These are phyloP conservation scores for Mercenaria mercenaria DNA, from an alignment of 1,140 invertebrate genomes.

Conservation along the genomic window DNA sequence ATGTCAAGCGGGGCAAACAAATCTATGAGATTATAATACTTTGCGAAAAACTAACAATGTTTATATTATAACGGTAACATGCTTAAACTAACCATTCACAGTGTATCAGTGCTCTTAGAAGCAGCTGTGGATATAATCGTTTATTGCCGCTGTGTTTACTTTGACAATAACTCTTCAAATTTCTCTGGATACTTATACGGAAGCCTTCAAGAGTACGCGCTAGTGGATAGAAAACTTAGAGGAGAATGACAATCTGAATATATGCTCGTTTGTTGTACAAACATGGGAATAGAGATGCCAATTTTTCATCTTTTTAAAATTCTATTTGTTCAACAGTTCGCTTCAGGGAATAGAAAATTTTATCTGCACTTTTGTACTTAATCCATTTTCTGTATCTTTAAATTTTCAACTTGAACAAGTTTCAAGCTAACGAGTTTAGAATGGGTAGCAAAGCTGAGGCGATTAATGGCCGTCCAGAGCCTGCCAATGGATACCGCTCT, in stretches of 20 bases:
- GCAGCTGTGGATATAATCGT: not conserved
- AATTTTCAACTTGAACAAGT: too few relatives aligned
- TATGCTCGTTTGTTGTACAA: not conserved
- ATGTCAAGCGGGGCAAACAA: not conserved
- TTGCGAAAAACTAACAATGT: not conserved
- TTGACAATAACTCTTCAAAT: not conserved
- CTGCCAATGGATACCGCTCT: slow-evolving; percentile 9
- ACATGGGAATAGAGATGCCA: too few relatives aligned
- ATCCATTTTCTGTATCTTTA: too few relatives aligned
- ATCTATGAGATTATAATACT: slow-evolving; percentile 18
- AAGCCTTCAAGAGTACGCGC: not conserved
- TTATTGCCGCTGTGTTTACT: not conserved
- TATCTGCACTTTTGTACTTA: too few relatives aligned
- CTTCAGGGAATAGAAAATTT: too few relatives aligned
- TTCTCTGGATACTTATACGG: not conserved
- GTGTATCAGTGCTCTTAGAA: not conserved
- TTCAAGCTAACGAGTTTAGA: not conserved
- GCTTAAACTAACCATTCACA: not conserved
- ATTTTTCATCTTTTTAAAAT: too few relatives aligned
- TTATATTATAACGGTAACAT: not conserved
- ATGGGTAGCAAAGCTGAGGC: not conserved
- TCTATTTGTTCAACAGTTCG: too few relatives aligned
- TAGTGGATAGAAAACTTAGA: not conserved
- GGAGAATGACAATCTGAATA: not conserved
- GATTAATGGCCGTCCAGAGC: not conserved